A percentile compares a stretch with the other conserved stretches of the same genome.
These are phyloP conservation scores for Polymixis lichenea DNA, from an alignment of 2,888 invertebrate genomes.

Conservation along the genomic window DNA sequence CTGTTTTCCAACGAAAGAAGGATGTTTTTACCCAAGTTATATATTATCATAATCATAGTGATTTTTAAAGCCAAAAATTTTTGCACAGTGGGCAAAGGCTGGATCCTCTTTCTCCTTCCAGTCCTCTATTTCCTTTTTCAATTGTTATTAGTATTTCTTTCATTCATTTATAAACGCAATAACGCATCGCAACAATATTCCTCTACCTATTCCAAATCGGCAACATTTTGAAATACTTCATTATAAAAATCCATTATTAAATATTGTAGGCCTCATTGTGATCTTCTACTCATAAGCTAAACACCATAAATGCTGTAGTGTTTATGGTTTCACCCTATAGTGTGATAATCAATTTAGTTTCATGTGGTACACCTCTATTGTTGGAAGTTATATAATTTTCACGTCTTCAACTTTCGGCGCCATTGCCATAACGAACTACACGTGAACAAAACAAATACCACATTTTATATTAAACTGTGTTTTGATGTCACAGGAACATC, in stretches of 20 bases:
- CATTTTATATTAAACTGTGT: neutral
- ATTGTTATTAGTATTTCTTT: neutral
- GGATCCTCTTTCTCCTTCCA: neutral
- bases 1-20: neutral
- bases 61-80: neutral
- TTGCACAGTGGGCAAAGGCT: neutral
- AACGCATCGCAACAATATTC: no score
- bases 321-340: no score
- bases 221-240: no score
- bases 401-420: slow-evolving; percentile 28
- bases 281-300: neutral
- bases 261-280: neutral
- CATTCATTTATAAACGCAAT: neutral
- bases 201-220: neutral
- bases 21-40: neutral
- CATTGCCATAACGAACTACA: neutral
- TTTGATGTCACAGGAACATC: slow-evolving; percentile 1
- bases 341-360: slow-evolving; percentile 57
- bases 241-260: no score
- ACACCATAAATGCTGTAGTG: slow-evolving; percentile 6
- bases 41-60: neutral
- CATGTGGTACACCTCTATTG: slow-evolving; percentile 73
- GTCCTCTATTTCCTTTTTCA: neutral
- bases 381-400: slow-evolving; percentile 83
- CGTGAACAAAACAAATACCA: slow-evolving; percentile 3